Conservation (phyloP, 1,140 invertebrate genomes). For the Apis mellifera region Amel_HAv3.1 CM009940.2:2403501-2404000, state of each 20-base stretch:
- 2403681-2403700: too few species aligned
- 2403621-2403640: too few species aligned
- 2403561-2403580: too few species aligned
- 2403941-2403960: neutral
- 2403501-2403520: too few species aligned
- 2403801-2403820: neutral
- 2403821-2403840: neutral
- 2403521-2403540: too few species aligned
- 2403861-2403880: neutral
- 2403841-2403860: neutral
- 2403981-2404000: slow-evolving; percentile 35
- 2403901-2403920: too few species aligned
- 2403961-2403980: neutral
- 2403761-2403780: neutral
- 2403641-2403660: too few species aligned
- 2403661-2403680: neutral
- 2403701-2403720: neutral
- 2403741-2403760: neutral
- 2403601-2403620: too few species aligned
- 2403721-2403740: neutral
- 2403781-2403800: neutral
- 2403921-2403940: neutral
- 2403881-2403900: neutral
- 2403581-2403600: too few species aligned
- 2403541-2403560: too few species aligned